Evolutionary conservation across 2,797 vertebrate genomes (phyloP).

Genomic region (Mormyrus proboscirostris): DNA sequence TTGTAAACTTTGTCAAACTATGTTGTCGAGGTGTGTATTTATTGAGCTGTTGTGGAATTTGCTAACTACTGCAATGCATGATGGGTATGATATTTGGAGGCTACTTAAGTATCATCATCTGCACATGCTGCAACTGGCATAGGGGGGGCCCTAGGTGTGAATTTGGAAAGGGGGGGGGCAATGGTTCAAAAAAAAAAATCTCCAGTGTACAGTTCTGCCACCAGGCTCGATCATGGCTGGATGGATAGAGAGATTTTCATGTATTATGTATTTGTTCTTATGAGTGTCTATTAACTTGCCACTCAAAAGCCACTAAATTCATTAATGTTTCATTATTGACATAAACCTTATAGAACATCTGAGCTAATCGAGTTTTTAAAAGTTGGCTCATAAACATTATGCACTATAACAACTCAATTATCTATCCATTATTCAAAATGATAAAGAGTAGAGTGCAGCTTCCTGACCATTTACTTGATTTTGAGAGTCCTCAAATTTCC

Average conservation of each 20-base stretch:
- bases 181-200: neutral
- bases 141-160: neutral
- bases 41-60: neutral
- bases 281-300: neutral
- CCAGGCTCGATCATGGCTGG: neutral
- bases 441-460: neutral
- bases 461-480: neutral
- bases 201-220: neutral
- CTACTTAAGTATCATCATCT: neutral
- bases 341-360: neutral
- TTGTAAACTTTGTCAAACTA: neutral
- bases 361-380: neutral
- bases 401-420: neutral
- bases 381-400: neutral
- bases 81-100: neutral
- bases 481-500: neutral
- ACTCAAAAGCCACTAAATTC: slow-evolving; percentile 6
- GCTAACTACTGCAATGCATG: neutral
- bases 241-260: neutral
- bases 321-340: slow-evolving; percentile 4
- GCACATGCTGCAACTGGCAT: neutral
- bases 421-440: neutral
- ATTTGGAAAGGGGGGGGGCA: neutral
- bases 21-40: neutral
- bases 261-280: neutral